These are phyloP conservation scores for Ceratina australensis DNA, from an alignment of 1,140 invertebrate species.

Conservation along the genomic window DNA sequence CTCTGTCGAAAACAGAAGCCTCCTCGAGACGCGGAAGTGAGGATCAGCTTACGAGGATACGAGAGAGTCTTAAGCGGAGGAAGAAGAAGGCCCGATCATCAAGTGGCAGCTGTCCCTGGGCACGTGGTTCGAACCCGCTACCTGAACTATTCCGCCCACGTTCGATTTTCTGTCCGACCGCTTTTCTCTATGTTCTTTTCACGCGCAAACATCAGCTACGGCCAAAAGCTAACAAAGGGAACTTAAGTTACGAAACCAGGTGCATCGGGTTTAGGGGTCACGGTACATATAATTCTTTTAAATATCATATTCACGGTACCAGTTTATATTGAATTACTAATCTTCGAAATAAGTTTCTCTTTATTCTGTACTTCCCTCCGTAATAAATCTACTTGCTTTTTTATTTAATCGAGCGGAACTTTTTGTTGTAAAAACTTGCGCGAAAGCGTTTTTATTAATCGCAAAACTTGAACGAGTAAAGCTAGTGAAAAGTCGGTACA, in stretches of 20 bases:
- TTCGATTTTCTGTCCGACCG: constrained; percentile 1
- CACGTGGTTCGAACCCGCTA: constrained; percentile 59
- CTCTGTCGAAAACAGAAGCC: constrained; percentile 55
- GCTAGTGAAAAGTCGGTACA: too few species aligned
- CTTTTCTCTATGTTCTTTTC: constrained; percentile 17
- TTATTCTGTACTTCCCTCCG: not conserved
- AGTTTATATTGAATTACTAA: not conserved
- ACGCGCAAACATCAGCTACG: not conserved
- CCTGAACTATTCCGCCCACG: constrained; percentile 48
- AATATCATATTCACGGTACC: not conserved
- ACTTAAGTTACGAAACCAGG: constrained; percentile 2
- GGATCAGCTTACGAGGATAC: constrained; percentile 65
- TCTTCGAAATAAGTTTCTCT: not conserved
- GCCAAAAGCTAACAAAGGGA: constrained; percentile 6
- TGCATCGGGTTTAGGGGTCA: not conserved
- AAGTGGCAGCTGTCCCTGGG: constrained; percentile 66
- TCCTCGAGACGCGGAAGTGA: constrained; percentile 63
- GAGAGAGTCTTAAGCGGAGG: constrained; percentile 25
- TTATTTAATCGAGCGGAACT: not conserved
- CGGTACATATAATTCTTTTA: not conserved
- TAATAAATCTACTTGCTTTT: too few species aligned
- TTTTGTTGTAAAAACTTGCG: not conserved
- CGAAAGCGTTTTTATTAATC: too few species aligned
- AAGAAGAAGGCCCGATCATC: constrained; percentile 29
- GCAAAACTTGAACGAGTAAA: too few species aligned